Percentiles rank a stretch among this genome's conserved stretches.
phyloP scores from a whole-genome alignment of 2,888 invertebrate genomes.

The Drosophila helvetica region DNA sequence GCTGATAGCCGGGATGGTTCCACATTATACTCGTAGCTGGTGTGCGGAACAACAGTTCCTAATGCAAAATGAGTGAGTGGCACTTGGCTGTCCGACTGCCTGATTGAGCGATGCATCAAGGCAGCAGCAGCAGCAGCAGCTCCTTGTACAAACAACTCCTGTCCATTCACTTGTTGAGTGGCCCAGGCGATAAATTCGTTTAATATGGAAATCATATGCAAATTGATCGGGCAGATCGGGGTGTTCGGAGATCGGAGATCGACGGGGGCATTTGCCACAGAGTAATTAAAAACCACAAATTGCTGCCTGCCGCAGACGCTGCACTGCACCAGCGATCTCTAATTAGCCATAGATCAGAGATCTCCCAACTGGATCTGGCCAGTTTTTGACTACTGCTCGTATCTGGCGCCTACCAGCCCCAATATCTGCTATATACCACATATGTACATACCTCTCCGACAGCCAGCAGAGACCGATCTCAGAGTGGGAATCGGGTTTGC shows the following conservation, averaged over 20 bases:
- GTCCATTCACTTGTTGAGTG: conserved; percentile 41
- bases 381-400: conserved; percentile 13
- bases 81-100: conserved; percentile 35
- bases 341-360: conserved; percentile 42
- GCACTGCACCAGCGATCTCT: conserved; percentile 23
- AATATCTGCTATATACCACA: neutral
- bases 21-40: conserved; percentile 35
- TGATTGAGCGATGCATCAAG: conserved; percentile 46
- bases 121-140: neutral
- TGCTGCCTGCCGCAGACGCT: conserved; percentile 19
- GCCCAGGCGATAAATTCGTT: conserved; percentile 63
- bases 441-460: neutral
- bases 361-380: conserved; percentile 28
- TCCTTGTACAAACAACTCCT: conserved; percentile 10
- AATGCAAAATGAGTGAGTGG: conserved; percentile 46
- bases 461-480: neutral
- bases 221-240: conserved; percentile 18
- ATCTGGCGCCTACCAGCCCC: conserved; percentile 35
- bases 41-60: conserved; percentile 23
- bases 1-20: conserved; percentile 60
- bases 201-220: conserved; percentile 68
- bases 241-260: neutral
- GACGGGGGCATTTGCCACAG: conserved; percentile 10
- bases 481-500: conserved; percentile 26
- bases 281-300: conserved; percentile 52